A percentile compares a stretch with the other conserved stretches of the same genome.
Conservation (phyloP, 2,113 vertebrate genomes). For the Argyrosomus japonicus region DNA sequence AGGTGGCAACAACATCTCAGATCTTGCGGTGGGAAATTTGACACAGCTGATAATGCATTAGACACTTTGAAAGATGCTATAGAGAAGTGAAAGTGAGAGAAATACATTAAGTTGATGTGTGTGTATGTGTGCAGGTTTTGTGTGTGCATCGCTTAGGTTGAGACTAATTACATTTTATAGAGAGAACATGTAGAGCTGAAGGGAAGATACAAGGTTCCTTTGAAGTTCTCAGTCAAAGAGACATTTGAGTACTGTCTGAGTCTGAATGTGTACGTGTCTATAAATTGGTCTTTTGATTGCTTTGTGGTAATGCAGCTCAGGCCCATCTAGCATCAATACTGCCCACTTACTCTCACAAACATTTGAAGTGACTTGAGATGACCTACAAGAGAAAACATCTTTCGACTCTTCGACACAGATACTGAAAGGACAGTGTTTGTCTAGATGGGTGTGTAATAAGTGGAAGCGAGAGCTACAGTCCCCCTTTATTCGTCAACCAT, state of each 20-base stretch:
- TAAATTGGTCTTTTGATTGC: conserved; percentile 45
- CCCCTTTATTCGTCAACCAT: not conserved
- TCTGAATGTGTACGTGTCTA: not conserved
- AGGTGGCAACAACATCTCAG: conserved; percentile 29
- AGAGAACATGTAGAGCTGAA: conserved; percentile 24
- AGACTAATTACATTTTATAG: conserved; percentile 37
- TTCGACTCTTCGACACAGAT: not conserved
- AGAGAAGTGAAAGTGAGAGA: conserved; percentile 6
- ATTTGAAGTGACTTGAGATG: conserved; percentile 12
- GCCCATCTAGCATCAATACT: conserved; percentile 5
- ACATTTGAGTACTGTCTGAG: conserved; percentile 16
- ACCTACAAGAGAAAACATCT: conserved; percentile 5
- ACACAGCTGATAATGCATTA: conserved; percentile 14
- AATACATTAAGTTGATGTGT: not conserved
- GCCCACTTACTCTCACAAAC: not conserved
- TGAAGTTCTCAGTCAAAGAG: conserved; percentile 41
- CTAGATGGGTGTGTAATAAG: no score
- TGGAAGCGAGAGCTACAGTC: not conserved
- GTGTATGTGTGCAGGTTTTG: not conserved
- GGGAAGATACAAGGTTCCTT: conserved; percentile 33
- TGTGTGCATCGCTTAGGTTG: conserved; percentile 14
- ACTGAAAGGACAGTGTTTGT: not conserved
- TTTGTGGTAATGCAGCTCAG: conserved; percentile 17
- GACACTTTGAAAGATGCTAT: conserved; percentile 25
- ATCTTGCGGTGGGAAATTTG: conserved; percentile 30